Percentiles rank a stretch among this genome's conserved stretches.
phyloP scores from a whole-genome alignment of 2,797 vertebrate species.

The Chelon auratus region DNA sequence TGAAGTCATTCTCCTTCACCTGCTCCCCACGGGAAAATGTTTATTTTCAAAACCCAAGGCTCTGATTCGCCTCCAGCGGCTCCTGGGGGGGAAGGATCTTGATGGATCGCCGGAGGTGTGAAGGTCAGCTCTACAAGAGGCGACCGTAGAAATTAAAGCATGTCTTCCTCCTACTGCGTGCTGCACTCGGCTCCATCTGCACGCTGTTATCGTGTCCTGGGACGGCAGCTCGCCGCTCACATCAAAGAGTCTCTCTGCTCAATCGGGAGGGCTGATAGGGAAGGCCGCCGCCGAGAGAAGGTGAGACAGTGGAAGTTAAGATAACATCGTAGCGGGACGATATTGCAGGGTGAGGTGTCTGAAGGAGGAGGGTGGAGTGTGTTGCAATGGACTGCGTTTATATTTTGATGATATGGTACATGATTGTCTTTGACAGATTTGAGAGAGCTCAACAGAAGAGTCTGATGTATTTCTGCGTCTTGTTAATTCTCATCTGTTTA shows the following conservation, averaged over 20 bases:
- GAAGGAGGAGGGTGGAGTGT: not conserved
- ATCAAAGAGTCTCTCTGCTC: slow-evolving; percentile 72
- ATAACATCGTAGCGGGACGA: slow-evolving; percentile 43
- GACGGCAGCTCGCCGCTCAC: slow-evolving; percentile 70
- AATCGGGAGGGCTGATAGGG: slow-evolving; percentile 36
- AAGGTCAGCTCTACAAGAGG: slow-evolving; percentile 80
- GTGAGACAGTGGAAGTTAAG: slow-evolving; percentile 39
- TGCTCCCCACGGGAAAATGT: slow-evolving; percentile 6
- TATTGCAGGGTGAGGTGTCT: slow-evolving; percentile 9
- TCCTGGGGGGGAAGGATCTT: slow-evolving; percentile 67
- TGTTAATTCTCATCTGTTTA: slow-evolving; percentile 49
- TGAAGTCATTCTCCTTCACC: slow-evolving; percentile 17
- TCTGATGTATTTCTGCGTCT: slow-evolving; percentile 39
- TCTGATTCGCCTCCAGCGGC: slow-evolving; percentile 45
- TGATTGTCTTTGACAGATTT: slow-evolving; percentile 10
- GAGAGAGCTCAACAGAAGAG: slow-evolving; percentile 4
- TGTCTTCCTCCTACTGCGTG: slow-evolving; percentile 67
- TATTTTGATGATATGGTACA: not conserved
- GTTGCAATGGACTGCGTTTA: not conserved
- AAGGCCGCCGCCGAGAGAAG: slow-evolving; percentile 46
- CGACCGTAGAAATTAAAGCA: slow-evolving; percentile 76
- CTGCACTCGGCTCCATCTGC: slow-evolving; percentile 76
- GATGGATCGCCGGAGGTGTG: slow-evolving; percentile 81
- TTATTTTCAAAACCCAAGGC: slow-evolving; percentile 59
- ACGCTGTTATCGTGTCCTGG: slow-evolving; percentile 72